Evolutionary conservation across 2,113 vertebrate genomes (phyloP).

Genomic region (Tyto alba): DNA sequence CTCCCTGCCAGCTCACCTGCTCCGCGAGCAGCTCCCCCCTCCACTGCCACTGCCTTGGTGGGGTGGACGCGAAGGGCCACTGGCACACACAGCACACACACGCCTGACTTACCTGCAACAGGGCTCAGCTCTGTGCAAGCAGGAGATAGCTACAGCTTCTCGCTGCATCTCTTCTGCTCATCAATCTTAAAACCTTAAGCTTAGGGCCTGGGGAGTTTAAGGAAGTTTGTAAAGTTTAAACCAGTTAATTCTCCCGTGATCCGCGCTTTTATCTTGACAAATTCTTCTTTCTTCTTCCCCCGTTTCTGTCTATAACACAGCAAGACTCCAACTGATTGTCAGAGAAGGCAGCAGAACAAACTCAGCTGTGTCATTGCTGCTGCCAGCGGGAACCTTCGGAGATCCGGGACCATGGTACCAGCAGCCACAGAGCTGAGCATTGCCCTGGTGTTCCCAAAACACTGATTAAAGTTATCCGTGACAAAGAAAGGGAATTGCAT

Average conservation of each 20-base stretch:
- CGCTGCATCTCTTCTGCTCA: rapidly evolving
- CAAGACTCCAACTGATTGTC: background rate
- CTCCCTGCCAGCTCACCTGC: conserved; percentile 58
- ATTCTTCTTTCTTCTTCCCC: background rate
- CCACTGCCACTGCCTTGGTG: conserved; percentile 6
- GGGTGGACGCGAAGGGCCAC: conserved; percentile 62
- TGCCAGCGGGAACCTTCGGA: background rate
- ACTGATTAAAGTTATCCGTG: background rate
- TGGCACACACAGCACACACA: background rate
- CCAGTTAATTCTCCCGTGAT: background rate
- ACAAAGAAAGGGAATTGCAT: conserved; percentile 5
- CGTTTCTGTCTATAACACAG: background rate
- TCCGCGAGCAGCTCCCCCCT: conserved; percentile 67
- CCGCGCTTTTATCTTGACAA: background rate
- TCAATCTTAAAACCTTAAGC: background rate
- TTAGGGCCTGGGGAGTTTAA: background rate
- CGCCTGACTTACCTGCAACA: background rate
- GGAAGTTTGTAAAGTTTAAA: background rate
- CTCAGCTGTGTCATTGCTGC: background rate
- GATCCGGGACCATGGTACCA: background rate
- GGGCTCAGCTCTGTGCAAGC: background rate
- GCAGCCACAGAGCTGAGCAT: background rate
- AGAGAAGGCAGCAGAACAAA: background rate
- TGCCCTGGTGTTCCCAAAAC: background rate
- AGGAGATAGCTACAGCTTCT: background rate